These are phyloP conservation scores for Aelia acuminata DNA, from an alignment of 2,888 invertebrate species.

Conservation along the genomic window DNA sequence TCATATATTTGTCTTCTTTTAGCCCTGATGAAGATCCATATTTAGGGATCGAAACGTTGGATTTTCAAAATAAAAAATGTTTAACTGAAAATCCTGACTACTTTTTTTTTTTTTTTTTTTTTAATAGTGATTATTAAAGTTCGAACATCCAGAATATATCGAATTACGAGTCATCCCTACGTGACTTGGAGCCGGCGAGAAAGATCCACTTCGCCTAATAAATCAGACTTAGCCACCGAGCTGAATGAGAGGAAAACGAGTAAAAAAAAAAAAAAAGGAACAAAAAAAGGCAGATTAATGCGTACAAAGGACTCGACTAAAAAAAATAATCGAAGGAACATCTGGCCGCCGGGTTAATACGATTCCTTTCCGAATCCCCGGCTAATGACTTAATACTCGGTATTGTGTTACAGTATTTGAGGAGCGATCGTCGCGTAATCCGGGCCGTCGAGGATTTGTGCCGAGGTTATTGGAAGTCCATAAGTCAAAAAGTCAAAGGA, in stretches of 20 bases:
- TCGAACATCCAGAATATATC: not conserved
- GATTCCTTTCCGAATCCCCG: conserved; percentile 14
- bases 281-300: not conserved
- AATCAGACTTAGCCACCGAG: conserved; percentile 25
- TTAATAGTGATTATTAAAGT: not conserved
- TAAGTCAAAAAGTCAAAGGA: conserved; percentile 42
- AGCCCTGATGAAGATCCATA: no score
- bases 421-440: conserved; percentile 4
- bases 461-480: conserved; percentile 40
- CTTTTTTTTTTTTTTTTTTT: no score
- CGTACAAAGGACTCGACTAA: not conserved
- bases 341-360: conserved; percentile 10
- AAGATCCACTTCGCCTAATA: conserved; percentile 32
- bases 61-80: no score
- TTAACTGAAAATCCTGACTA: no score
- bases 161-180: not conserved
- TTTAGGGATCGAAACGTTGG: no score
- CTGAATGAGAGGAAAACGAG: conserved; percentile 26
- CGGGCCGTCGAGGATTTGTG: not conserved
- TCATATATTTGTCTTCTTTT: no score
- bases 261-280: no score
- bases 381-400: conserved; percentile 41
- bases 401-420: conserved; percentile 11
- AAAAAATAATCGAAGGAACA: conserved; percentile 44
- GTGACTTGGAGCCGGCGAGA: not conserved